A percentile compares a stretch with the other conserved stretches of the same genome.
These are phyloP conservation scores for Chitala chitala DNA, from an alignment of 2,113 vertebrate species.

Conservation along the genomic window DNA sequence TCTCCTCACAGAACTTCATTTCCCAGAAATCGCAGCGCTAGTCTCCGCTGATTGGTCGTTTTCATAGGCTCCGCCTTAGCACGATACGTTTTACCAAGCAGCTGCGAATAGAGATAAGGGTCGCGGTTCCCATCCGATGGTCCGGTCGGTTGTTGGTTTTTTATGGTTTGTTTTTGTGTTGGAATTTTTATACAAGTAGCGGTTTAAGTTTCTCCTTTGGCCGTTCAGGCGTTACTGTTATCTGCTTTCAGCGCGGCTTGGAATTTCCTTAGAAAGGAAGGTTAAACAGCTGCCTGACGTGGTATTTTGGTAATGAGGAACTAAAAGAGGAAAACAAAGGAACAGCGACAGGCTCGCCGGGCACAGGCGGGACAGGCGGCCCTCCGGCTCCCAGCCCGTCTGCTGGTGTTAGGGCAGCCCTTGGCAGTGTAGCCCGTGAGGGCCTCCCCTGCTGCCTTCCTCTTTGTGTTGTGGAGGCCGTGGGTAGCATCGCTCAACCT, in stretches of 20 bases:
- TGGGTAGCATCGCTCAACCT: too few species aligned
- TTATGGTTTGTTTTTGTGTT: not conserved
- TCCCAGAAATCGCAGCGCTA: slow-evolving; percentile 40
- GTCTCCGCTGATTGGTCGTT: slow-evolving; percentile 37
- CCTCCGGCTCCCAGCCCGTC: not conserved
- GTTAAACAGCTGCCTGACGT: not conserved
- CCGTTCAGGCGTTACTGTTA: not conserved
- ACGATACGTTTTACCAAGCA: slow-evolving; percentile 31
- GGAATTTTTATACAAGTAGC: not conserved
- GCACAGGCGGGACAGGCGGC: slow-evolving; percentile 22
- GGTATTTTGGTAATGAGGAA: not conserved
- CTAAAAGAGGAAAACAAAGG: slow-evolving; percentile 8
- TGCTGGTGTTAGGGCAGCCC: not conserved
- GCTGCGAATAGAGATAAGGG: not conserved
- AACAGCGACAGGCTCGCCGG: slow-evolving; percentile 53
- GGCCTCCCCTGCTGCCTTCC: too few species aligned
- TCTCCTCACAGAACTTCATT: not conserved
- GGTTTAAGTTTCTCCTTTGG: not conserved
- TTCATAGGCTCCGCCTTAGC: slow-evolving; percentile 43
- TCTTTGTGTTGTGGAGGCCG: too few species aligned
- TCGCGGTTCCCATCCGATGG: not conserved
- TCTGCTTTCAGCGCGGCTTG: not conserved
- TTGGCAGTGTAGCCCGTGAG: too few species aligned
- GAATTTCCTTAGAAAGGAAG: not conserved
- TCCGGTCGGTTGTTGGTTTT: not conserved